Conservation (phyloP, 2,797 vertebrate species). For the Propithecus perrieri region DNA sequence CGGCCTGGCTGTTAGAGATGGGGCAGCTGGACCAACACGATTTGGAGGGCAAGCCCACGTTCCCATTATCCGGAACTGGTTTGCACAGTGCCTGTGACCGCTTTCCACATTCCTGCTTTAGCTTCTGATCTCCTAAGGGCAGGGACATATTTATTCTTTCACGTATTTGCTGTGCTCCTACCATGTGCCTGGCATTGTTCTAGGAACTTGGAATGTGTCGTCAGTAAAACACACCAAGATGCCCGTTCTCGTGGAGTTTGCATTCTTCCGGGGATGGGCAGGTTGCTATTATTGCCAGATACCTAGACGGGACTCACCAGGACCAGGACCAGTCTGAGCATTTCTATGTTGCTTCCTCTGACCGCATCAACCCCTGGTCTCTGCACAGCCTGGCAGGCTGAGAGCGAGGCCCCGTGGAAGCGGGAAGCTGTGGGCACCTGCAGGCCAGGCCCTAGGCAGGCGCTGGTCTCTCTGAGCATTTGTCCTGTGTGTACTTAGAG, state of each 20-base stretch:
- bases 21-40: background rate
- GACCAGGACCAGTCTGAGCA: background rate
- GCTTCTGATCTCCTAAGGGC: background rate
- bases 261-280: background rate
- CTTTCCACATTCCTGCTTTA: background rate
- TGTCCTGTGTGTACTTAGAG: background rate
- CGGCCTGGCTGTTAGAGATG: background rate
- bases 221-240: background rate
- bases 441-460: fast-evolving
- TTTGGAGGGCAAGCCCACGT: background rate
- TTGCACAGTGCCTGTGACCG: background rate
- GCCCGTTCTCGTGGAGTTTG: background rate
- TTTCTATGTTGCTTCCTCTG: background rate
- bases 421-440: fast-evolving
- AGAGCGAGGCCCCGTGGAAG: background rate
- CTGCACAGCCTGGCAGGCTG: background rate
- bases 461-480: background rate
- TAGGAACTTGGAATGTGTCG: background rate
- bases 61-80: background rate
- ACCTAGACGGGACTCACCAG: background rate
- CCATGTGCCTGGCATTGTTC: background rate
- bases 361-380: background rate
- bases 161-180: background rate
- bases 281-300: background rate
- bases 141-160: background rate